A percentile compares a stretch with the other conserved stretches of the same genome.
These are phyloP conservation scores for Catostomus latipinnis DNA, from an alignment of 2,797 vertebrate species.

Conservation along the genomic window DNA sequence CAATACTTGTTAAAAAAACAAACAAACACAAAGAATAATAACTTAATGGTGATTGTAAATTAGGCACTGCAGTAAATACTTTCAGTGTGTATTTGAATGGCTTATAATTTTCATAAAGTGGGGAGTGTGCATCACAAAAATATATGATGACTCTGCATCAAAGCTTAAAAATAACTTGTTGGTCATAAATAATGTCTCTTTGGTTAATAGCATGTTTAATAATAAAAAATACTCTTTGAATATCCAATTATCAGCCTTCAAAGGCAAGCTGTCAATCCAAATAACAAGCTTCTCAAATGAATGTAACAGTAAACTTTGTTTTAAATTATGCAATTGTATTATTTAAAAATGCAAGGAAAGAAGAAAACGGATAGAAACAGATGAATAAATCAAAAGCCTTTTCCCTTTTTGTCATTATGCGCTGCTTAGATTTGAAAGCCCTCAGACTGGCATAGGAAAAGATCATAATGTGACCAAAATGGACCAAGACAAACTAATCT, in stretches of 20 bases:
- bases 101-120: slow-evolving; percentile 4
- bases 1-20: slow-evolving; percentile 8
- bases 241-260: slow-evolving; percentile 4
- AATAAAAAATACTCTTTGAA: slow-evolving; percentile 18
- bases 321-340: background rate
- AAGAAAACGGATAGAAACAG: slow-evolving; percentile 23
- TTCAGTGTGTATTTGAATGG: slow-evolving; percentile 4
- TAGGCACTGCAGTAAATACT: slow-evolving; percentile 16
- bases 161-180: slow-evolving; percentile 18
- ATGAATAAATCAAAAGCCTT: slow-evolving; percentile 39
- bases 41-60: background rate
- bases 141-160: slow-evolving; percentile 21
- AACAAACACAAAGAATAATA: slow-evolving; percentile 1
- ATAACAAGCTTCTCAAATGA: slow-evolving; percentile 11
- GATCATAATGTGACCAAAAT: slow-evolving; percentile 34
- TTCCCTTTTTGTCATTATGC: slow-evolving; percentile 42
- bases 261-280: slow-evolving; percentile 31
- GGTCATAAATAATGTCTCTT: slow-evolving; percentile 10
- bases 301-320: too few relatives aligned
- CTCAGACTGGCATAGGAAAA: slow-evolving; percentile 41
- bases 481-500: slow-evolving; percentile 44
- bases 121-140: background rate
- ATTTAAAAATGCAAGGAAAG: slow-evolving; percentile 11
- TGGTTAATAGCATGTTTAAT: slow-evolving; percentile 14
- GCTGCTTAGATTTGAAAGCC: slow-evolving; percentile 30